These are phyloP conservation scores for Tursiops truncatus DNA, from an alignment of 2,113 vertebrate genomes.

Conservation along the genomic window DNA sequence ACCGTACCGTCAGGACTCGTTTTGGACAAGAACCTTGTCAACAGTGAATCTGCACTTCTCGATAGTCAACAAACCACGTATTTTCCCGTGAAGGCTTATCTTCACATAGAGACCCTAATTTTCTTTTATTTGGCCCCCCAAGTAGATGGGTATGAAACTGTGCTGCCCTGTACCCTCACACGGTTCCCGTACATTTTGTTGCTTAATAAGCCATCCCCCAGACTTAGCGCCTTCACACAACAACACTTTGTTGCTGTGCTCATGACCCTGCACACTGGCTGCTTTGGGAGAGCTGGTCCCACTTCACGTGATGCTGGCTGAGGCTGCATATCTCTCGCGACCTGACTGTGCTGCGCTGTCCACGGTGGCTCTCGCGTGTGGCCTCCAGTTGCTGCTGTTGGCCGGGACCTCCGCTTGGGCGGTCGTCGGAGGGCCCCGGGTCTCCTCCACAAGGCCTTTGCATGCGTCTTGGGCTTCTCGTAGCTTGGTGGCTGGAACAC, in stretches of 20 bases:
- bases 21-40: neutral
- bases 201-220: neutral
- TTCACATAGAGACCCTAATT: neutral
- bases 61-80: neutral
- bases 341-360: neutral
- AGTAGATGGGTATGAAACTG: neutral
- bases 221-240: neutral
- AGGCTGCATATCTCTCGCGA: fast-evolving
- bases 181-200: neutral
- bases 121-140: neutral
- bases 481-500: neutral
- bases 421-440: neutral
- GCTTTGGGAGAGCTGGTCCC: no score
- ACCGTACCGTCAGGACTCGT: neutral
- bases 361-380: neutral
- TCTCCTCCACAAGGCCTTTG: neutral
- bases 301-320: neutral
- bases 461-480: neutral
- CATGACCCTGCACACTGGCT: neutral
- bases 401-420: neutral
- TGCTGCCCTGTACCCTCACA: neutral
- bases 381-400: neutral
- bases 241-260: neutral
- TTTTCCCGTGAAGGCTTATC: neutral
- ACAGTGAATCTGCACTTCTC: neutral